Conservation (phyloP, 2,113 vertebrate species). For the Phodopus roborovskii region DNA sequence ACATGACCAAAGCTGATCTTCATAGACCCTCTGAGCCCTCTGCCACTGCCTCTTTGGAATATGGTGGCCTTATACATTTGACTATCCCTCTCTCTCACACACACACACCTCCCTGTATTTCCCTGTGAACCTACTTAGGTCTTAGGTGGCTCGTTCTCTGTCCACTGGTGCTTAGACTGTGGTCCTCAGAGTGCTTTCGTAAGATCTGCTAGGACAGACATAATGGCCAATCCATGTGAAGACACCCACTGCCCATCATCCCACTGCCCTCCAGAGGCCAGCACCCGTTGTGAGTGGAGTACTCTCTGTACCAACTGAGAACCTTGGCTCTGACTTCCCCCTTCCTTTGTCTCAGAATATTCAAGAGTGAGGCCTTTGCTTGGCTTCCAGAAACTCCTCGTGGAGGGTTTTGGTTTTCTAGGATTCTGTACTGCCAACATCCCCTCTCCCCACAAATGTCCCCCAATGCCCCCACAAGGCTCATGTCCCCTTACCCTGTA, state of each 20-base stretch:
- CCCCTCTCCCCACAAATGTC: fast-evolving
- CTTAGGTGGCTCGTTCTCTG: not conserved
- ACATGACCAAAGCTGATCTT: not conserved
- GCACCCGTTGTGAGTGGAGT: not conserved
- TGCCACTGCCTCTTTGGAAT: not conserved
- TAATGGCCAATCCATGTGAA: not conserved
- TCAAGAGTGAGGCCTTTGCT: not conserved
- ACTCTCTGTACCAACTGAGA: not conserved
- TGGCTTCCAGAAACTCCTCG: not conserved
- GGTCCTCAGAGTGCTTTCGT: not conserved
- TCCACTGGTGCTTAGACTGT: not conserved
- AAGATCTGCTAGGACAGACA: not conserved
- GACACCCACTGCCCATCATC: not conserved
- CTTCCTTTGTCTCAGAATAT: not conserved
- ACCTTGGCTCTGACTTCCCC: not conserved
- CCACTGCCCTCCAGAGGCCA: not conserved
- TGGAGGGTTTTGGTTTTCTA: not conserved
- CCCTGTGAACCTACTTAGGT: not conserved
- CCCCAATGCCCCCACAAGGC: not conserved
- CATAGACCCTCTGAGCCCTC: not conserved
- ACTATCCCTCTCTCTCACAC: not conserved
- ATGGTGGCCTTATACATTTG: not conserved
- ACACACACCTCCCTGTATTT: not conserved
- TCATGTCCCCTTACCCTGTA: not conserved
- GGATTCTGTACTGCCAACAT: not conserved